Evolutionary conservation across 2,113 vertebrate genomes (phyloP).

Genomic region (Acanthisitta chloris): DNA sequence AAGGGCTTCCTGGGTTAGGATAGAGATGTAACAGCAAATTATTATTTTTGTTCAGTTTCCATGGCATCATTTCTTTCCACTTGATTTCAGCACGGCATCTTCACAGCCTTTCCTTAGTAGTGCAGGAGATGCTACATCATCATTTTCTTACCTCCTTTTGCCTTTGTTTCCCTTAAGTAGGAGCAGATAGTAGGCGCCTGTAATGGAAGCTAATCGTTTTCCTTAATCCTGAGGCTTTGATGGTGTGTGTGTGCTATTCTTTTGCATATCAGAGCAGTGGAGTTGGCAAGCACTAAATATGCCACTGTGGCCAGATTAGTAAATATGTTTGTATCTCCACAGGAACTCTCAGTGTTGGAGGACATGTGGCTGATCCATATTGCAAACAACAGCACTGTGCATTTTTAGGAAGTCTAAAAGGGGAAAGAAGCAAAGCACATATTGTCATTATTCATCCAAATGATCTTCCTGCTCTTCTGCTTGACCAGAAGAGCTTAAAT

Average conservation of each 20-base stretch:
- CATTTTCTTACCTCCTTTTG: not conserved
- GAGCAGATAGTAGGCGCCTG: not conserved
- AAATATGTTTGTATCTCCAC: not conserved
- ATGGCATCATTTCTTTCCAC: slow-evolving; percentile 6
- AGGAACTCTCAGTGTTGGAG: not conserved
- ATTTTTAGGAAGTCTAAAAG: not conserved
- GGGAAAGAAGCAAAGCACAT: not conserved
- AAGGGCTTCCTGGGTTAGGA: not conserved
- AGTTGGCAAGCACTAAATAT: not conserved
- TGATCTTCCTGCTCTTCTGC: not conserved
- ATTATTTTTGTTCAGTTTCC: slow-evolving; percentile 18
- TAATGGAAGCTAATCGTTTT: not conserved
- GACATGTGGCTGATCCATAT: not conserved
- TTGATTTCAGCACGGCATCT: not conserved
- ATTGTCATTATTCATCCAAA: not conserved
- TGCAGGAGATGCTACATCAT: not conserved
- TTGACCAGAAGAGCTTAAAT: not conserved
- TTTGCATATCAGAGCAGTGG: not conserved
- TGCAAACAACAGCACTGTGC: not conserved
- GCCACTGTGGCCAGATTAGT: not conserved
- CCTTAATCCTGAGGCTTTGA: not conserved
- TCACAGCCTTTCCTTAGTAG: not conserved
- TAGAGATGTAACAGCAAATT: not conserved
- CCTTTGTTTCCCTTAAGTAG: not conserved
- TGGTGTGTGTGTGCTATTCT: not conserved